Evolutionary conservation across 2,797 vertebrate genomes (phyloP), one percentile per base, ranked within the genome.

Genomic region (Podargus strigoides): DNA sequence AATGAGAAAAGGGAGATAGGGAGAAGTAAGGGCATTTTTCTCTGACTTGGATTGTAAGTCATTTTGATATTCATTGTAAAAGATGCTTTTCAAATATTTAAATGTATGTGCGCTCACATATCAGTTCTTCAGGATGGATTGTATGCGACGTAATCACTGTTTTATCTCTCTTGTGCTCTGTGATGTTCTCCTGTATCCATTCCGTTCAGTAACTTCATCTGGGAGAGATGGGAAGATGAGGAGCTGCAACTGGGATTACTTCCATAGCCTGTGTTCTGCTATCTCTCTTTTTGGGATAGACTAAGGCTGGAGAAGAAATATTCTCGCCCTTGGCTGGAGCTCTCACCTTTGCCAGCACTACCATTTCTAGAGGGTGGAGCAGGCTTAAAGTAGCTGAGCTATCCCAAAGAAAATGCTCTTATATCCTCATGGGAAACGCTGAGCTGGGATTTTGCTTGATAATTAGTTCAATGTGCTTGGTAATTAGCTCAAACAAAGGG

Each of bases 41-140:
- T 96, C 90, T 95, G 96, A 93, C 94, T 97, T 95, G 85, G 84
- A 95, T 97, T 97, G 97, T 97, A 97, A 97, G 95, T 97, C 95
- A 97, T 97, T 98, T 97, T 97, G 96, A 97, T 97, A 97, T 90
- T 97, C 97, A 97, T 97, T 97, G 96, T 96, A 97, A 98, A 98
- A 97, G 95, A 97, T 97, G 96, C 87, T 97, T 98, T 97, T 98
- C 97, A 97, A 98, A 97, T 97, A 98, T 97, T 97, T 98, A 98
- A 97, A 98, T 97, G 83, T 96, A 97, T 97, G 96, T 97, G 93
- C 22, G 32, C 96, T 98, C 97, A 97, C 96, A 97, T 94, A 96
- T 95, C 95, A 96, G 88, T 89, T 96, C 75, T 93, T 95, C 21
- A 9, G 86, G 90, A 96, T 94, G 85, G 92, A 97, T 95, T 94